Conservation (phyloP, 2,113 vertebrate genomes). For the Arenaria interpres region DNA sequence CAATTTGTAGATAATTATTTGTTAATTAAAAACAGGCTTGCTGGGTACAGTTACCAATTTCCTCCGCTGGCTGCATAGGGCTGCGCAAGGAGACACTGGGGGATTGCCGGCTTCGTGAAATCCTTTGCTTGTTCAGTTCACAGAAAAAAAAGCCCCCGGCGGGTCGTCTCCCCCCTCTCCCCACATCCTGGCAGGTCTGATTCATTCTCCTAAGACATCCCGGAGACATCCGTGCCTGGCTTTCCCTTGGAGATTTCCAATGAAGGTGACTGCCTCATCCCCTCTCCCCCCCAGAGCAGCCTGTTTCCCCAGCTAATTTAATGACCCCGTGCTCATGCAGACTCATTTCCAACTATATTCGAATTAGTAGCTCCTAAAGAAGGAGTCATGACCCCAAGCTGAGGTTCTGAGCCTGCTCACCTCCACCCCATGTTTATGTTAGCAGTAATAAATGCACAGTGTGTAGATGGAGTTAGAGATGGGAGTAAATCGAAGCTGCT, state of each 20-base stretch:
- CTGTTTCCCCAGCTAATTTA: neutral
- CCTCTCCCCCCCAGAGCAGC: neutral
- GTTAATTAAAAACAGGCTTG: conserved; percentile 72
- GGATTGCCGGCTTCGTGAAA: neutral
- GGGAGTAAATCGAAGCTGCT: neutral
- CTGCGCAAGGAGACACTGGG: conserved; percentile 35
- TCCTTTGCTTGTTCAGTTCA: neutral
- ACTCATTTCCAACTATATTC: neutral
- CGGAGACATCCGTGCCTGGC: neutral
- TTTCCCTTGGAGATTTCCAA: neutral
- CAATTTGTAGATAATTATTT: conserved; percentile 73
- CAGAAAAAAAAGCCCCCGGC: neutral
- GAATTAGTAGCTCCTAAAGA: neutral
- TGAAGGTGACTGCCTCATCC: neutral
- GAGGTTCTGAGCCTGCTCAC: neutral
- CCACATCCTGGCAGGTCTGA: conserved; percentile 1
- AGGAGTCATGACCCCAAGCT: neutral
- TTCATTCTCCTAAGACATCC: neutral
- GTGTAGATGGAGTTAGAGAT: neutral
- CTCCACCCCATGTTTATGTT: neutral
- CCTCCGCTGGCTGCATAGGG: neutral
- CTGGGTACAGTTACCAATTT: conserved; percentile 69
- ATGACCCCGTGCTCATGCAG: neutral
- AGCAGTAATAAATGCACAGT: neutral
- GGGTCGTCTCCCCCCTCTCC: neutral